Evolutionary conservation across 1,140 invertebrate species (phyloP).

Genomic region (Hycleus phaleratus): DNA sequence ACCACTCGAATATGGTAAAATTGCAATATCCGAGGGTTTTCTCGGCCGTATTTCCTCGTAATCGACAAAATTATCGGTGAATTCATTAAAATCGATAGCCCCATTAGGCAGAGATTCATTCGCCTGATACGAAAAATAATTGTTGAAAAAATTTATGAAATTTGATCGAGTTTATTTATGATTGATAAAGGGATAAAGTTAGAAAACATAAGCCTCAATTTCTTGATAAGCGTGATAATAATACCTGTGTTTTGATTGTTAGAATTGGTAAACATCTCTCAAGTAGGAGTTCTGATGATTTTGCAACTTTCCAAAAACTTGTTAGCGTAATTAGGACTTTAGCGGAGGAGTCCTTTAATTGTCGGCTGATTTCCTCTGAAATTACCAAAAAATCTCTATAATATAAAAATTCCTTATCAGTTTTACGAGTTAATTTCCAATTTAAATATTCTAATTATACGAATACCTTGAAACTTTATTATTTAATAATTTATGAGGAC

Average conservation of each 20-base stretch:
- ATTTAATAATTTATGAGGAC: no score
- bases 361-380: conserved; percentile 68
- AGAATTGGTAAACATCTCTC: conserved; percentile 49
- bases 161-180: no score
- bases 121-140: conserved; percentile 22
- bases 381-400: conserved; percentile 17
- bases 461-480: no score
- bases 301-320: conserved; percentile 43
- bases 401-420: neutral
- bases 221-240: no score
- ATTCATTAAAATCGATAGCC: conserved; percentile 51
- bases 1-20: conserved; percentile 71
- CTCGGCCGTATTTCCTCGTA: conserved; percentile 40
- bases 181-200: neutral
- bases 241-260: conserved; percentile 42
- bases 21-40: conserved; percentile 43
- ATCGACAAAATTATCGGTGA: conserved; percentile 40
- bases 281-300: conserved; percentile 41
- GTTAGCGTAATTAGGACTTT: conserved; percentile 61
- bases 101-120: conserved; percentile 41
- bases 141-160: neutral
- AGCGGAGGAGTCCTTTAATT: conserved; percentile 55
- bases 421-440: neutral
- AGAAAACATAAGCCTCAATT: neutral
- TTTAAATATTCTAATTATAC: no score